These are phyloP conservation scores for Petrocephalus sullivani DNA, from an alignment of 2,797 vertebrate species.

Conservation along the genomic window DNA sequence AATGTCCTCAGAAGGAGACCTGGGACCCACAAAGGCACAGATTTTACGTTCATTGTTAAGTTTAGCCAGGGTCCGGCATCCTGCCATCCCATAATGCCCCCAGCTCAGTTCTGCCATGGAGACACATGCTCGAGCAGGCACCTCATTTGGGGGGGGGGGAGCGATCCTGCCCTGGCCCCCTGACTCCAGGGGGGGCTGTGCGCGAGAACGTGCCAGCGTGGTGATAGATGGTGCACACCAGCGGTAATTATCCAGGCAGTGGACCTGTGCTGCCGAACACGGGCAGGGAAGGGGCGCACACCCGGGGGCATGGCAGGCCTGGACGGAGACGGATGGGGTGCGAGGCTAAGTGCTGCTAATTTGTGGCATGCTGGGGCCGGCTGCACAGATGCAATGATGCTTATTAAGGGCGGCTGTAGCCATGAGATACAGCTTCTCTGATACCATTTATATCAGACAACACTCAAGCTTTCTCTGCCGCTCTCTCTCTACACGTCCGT, in stretches of 20 bases:
- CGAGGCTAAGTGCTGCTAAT: background rate
- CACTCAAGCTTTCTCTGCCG: constrained; percentile 13
- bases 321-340: background rate
- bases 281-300: constrained; percentile 14
- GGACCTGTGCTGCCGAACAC: constrained; percentile 32
- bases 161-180: background rate
- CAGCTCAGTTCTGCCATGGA: background rate
- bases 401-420: background rate
- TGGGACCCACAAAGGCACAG: background rate
- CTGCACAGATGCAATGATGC: background rate
- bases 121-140: background rate
- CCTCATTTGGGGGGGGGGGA: background rate
- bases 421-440: background rate
- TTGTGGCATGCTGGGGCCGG: background rate
- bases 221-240: constrained; percentile 42
- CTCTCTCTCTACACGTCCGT: background rate
- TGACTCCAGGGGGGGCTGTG: constrained; percentile 12
- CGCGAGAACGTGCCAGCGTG: constrained; percentile 12
- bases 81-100: background rate
- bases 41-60: background rate
- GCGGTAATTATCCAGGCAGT: constrained; percentile 43
- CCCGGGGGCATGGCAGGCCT: background rate
- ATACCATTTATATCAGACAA: constrained; percentile 15
- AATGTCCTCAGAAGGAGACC: background rate
- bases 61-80: background rate